Base-by-base conservation (phyloP, 1,140 invertebrate genomes). In the Stenopsyche tienmushanensis region DNA sequence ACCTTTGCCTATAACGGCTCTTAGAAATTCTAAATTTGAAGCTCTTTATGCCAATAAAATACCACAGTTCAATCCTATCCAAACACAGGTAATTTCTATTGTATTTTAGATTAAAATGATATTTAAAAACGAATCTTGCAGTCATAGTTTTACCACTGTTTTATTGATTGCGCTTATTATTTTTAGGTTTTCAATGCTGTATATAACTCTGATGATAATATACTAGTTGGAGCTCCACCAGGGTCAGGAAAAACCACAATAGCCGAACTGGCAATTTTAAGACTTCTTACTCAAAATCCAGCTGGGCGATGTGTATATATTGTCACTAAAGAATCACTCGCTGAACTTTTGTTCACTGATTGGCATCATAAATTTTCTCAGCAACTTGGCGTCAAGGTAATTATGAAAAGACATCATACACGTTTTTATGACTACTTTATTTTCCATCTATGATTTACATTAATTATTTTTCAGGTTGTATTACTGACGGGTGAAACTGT, bases 191-290 rank as follows among this genome's bases (percentile, higher is more conserved):
- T 99, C 76, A 99, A 99, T 77, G 92, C 97, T 0, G 89, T 99
- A 0, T 99, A 99, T 78, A 99, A 99, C 80, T 94, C 90, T 13
- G 96, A 99, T 78, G 98, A 99, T 72, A 99, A 99, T 79, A 93
- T 99, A 0, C 98, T 99, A 77, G 89, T 99, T 64, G 97, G 96
- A 5, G 97, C 98, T 0, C 97, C 98, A 0, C 94, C 95, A 10
- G 97, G 97, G 0, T 96, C 94, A 1, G 96, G 97, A 0, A 99
- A 99, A 80, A 97, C 95, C 0, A 91, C 96, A 1, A 93, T 97
- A 62, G 97, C 96, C 0, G 98, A 99, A 77, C 96, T 99, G 79
- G 96, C 97, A 0, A 89, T 99, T 25, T 83, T 99, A 29, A 82
- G 97, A 59, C 81, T 98, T 69, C 87, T 99, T 55, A 85, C 90